A percentile compares a stretch with the other conserved stretches of the same genome.
Conservation (phyloP, 2,888 invertebrate genomes). For the Drosophila nr. perissopoda region DNA sequence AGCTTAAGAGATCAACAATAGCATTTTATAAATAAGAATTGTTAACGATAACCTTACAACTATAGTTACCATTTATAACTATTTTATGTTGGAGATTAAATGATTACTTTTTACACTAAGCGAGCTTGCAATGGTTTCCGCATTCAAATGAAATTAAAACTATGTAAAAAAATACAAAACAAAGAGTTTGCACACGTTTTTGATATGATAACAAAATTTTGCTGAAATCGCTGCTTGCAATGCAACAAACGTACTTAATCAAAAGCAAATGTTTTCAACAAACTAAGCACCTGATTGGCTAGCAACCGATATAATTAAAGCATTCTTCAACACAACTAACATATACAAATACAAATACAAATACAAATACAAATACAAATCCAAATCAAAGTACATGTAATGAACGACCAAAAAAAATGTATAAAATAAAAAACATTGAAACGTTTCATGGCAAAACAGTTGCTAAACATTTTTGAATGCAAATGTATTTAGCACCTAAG, state of each 20-base stretch:
- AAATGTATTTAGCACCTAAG: constrained; percentile 72
- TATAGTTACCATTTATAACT: constrained; percentile 24
- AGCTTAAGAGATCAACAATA: constrained; percentile 54
- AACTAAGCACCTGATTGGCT: constrained; percentile 48
- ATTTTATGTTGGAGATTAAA: constrained; percentile 18
- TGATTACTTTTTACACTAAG: constrained; percentile 48
- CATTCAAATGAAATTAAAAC: constrained; percentile 38
- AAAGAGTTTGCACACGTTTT: constrained; percentile 37
- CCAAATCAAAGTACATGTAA: constrained; percentile 32
- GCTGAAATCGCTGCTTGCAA: constrained; percentile 73
- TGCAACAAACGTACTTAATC: constrained; percentile 61
- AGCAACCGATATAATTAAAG: constrained; percentile 28
- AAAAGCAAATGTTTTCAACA: constrained; percentile 45
- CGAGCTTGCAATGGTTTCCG: constrained; percentile 83
- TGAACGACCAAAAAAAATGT: constrained; percentile 69
- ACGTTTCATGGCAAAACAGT: constrained; percentile 69
- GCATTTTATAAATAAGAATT: constrained; percentile 56
- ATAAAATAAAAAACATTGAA: constrained; percentile 64
- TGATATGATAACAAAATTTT: constrained; percentile 60
- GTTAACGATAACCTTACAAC: constrained; percentile 31
- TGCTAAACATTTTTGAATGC: constrained; percentile 72
- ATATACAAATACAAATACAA: constrained; percentile 21
- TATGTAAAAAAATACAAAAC: constrained; percentile 22
- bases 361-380: constrained; percentile 22
- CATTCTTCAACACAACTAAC: constrained; percentile 35